These are phyloP conservation scores for Cylindroiulus punctatus DNA, from an alignment of 2,888 invertebrate species.

Conservation along the genomic window DNA sequence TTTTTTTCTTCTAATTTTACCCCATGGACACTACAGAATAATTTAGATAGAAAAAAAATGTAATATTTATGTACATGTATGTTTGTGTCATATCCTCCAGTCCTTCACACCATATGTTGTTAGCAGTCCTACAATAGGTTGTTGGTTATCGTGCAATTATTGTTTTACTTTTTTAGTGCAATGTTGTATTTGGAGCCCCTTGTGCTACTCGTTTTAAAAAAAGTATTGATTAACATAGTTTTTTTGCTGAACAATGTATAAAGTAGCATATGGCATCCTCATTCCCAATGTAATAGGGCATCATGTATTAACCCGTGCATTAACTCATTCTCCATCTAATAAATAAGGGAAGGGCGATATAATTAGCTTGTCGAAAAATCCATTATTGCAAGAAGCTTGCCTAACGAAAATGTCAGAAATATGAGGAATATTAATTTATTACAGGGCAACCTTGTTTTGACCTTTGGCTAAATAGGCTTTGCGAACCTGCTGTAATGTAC, in stretches of 20 bases:
- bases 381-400: constrained; percentile 20
- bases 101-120: too few species aligned
- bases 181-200: background rate
- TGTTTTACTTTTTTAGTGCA: too few species aligned
- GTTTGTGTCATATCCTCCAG: too few species aligned
- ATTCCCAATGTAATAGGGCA: background rate
- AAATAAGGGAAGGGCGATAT: constrained; percentile 26
- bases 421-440: background rate
- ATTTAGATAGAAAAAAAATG: too few species aligned
- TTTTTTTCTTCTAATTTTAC: too few species aligned
- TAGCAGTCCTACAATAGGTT: too few species aligned
- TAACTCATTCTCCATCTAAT: constrained; percentile 14
- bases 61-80: too few species aligned
- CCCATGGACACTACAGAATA: too few species aligned
- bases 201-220: background rate
- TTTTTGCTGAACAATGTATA: background rate
- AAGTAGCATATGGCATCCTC: constrained; percentile 38
- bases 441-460: background rate
- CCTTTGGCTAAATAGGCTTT: background rate
- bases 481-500: background rate
- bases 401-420: background rate
- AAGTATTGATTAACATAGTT: background rate
- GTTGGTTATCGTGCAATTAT: too few species aligned
- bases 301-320: background rate
- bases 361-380: constrained; percentile 16